Evolutionary conservation across 2,888 invertebrate genomes (phyloP), one percentile per base, ranked within the genome.

Genomic region (Tipula unca): DNA sequence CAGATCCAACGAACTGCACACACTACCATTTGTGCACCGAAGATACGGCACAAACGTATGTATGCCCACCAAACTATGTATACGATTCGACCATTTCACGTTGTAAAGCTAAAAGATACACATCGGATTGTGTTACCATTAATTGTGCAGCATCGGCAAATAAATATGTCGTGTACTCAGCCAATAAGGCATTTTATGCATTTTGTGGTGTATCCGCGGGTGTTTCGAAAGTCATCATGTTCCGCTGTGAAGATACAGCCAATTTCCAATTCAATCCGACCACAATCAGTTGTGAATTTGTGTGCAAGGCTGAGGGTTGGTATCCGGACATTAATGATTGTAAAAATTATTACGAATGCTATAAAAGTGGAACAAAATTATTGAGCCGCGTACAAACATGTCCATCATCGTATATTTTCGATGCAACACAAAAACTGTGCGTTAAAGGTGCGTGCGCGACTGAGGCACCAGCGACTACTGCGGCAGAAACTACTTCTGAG

Each of bases 1-100:
- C 25, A 85, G 84, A 83, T 83, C 85, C 85, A 42, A 17, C 83
- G 17, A 85, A 85, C n/a, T 85, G 85, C 32, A 17, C 83, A 17
- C 42, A 48, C 48, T 85, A 85, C 3, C 39, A 83, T 84, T 25
- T 85, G 3, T 85, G 82, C 29, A 14, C 35, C 29, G 42, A 29
- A 20, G 8, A n/a, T 25, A 0, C n/a, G 2, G 85, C 42, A 10
- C 14, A 17, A 0, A 83, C 85, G 1, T 85, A 85, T 20, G 42
- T 48, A 42, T 83, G 85, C 20, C 42, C 84, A 85, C n/a, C 13
- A 29, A 84, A 32, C 29, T 85, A 32, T 42, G 85, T 83, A 0
- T 85, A 85, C 48, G 84, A 85, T 84, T 29, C 48, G 1, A 17
- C n/a, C 0, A 48, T 10, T 13, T 42, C 32, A 48, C 17, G 6